Evolutionary conservation across 1,140 invertebrate species (phyloP), one percentile per base, ranked within the genome.

Genomic region (Brachionus asplanchnoidis): DNA sequence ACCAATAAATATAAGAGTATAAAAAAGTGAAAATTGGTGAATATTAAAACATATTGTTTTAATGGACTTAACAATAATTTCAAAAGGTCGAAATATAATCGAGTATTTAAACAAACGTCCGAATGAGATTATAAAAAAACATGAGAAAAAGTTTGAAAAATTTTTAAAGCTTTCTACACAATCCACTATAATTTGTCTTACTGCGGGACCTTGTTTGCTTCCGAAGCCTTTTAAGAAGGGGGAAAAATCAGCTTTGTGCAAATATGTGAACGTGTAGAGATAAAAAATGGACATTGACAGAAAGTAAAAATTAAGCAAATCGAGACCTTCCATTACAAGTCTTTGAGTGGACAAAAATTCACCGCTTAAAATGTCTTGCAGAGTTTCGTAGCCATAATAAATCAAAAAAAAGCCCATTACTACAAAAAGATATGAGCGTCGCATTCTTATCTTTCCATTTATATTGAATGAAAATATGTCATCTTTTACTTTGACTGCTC

Each of bases 41-140:
- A 77, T 77, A 28, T 77, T 77, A n/a, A 50, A 77, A 12, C 40
- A 77, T 36, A 77, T 77, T 50, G 73, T 77, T 77, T 77, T 77
- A 26, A 77, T 77, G 7, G 73, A 77, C 53, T 77, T 77, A 7
- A 77, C 73, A 14, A 77, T 77, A 3, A 77, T 77, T 50, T 77
- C 42, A 77, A 77, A 77, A 14, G 73, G 73, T 32, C 73, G 1
- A 12, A 50, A 77, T 50, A 77, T 77, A 26, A 77, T 77, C 12
- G 73, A 77, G 14, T 77, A 77, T 26, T 77, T 77, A 32, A 77
- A 77, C 42, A 77, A n/a, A 53, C 73, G 40, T 14, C 20, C 42
- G 1, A 77, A 26, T 46, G 73, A 77, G 11, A 77, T 28, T 23
- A 77, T 28, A 23, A 3, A 46, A 77, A 77, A 77, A 12, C 20